phyloP scores from a whole-genome alignment of 2,888 invertebrate genomes.

The Isoperla grammatica region DNA sequence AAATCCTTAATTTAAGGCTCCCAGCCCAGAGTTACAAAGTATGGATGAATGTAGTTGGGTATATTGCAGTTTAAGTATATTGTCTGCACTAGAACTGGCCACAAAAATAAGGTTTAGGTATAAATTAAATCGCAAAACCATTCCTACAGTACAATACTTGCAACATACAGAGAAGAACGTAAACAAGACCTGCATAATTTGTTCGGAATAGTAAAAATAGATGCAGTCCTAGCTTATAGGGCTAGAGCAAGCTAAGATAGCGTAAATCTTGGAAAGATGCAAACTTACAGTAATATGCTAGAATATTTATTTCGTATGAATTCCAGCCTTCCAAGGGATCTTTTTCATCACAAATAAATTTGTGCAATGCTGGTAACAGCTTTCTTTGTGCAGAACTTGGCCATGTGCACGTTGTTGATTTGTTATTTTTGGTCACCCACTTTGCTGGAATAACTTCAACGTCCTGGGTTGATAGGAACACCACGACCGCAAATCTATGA shows the following conservation, averaged over 20 bases:
- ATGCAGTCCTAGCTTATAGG: not conserved
- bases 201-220: too few relatives aligned
- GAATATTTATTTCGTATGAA: not conserved
- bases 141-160: too few relatives aligned
- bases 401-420: not conserved
- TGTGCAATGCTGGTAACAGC: not conserved
- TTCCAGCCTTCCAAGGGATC: not conserved
- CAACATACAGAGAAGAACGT: too few relatives aligned
- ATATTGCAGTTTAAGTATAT: too few relatives aligned
- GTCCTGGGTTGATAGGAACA: not conserved
- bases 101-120: not conserved
- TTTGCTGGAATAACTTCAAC: not conserved
- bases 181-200: too few relatives aligned
- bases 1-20: too few relatives aligned
- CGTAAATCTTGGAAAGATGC: not conserved
- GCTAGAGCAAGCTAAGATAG: not conserved
- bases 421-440: not conserved
- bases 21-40: too few relatives aligned
- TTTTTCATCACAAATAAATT: not conserved
- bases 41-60: too few relatives aligned
- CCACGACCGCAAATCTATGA: not conserved
- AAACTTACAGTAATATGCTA: not conserved
- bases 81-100: too few relatives aligned
- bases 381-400: not conserved
- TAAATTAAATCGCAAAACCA: not conserved